These are phyloP conservation scores for Drusus annulatus DNA, from an alignment of 1,140 invertebrate species.

Conservation along the genomic window DNA sequence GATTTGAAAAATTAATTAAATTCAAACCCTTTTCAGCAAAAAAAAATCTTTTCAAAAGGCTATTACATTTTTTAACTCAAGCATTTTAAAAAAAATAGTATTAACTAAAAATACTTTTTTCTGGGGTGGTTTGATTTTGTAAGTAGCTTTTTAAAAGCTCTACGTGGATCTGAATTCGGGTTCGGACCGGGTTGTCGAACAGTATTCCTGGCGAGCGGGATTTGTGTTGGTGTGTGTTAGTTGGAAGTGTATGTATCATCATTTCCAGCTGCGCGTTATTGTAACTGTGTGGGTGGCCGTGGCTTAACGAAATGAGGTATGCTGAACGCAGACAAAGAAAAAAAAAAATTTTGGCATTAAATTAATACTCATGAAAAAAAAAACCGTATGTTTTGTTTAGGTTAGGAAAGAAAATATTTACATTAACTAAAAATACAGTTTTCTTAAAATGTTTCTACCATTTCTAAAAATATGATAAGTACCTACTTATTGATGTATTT, in stretches of 20 bases:
- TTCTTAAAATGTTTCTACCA: no score
- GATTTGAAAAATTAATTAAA: neutral
- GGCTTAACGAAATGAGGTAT: neutral
- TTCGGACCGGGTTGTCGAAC: slow-evolving; percentile 1
- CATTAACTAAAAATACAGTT: no score
- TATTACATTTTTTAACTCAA: no score
- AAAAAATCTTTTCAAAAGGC: no score
- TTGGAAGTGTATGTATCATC: slow-evolving; percentile 22
- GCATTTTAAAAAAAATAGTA: no score
- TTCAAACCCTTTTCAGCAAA: no score
- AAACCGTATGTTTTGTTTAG: no score
- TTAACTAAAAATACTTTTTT: neutral
- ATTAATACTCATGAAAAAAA: no score
- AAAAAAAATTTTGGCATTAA: no score
- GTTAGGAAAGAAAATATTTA: no score
- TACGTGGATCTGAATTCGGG: neutral
- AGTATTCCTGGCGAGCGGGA: slow-evolving; percentile 1
- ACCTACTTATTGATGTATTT: no score
- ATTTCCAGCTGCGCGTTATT: slow-evolving; percentile 23
- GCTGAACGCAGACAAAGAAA: neutral
- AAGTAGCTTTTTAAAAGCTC: neutral
- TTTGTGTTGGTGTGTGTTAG: slow-evolving; percentile 28
- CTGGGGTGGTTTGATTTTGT: neutral
- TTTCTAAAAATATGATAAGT: no score
- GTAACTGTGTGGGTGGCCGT: slow-evolving; percentile 7